phyloP scores from a whole-genome alignment of 2,888 invertebrate species.

The Nasonovia ribisnigri region DNA sequence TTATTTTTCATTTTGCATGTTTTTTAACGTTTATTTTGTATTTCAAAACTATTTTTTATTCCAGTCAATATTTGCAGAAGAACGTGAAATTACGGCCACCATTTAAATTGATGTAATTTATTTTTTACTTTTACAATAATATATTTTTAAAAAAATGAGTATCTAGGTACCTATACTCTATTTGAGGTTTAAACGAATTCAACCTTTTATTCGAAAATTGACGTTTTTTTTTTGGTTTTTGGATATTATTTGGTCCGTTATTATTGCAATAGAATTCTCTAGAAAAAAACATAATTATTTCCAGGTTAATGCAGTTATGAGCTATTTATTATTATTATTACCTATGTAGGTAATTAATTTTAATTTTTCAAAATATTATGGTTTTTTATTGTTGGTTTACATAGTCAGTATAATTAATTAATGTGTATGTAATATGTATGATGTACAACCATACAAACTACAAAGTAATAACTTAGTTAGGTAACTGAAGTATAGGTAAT shows the following conservation, averaged over 20 bases:
- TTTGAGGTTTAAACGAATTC: neutral
- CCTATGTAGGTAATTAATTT: neutral
- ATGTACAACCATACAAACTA: neutral
- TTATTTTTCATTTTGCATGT: neutral
- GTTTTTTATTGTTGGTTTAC: neutral
- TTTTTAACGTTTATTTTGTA: neutral
- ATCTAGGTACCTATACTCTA: neutral
- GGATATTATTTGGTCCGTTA: neutral
- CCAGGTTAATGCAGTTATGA: neutral
- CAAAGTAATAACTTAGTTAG: neutral
- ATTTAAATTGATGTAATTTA: neutral
- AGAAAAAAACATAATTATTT: neutral
- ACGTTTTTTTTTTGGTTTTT: neutral
- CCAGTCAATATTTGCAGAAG: neutral
- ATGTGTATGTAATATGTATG: neutral
- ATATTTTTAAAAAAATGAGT: too few relatives aligned
- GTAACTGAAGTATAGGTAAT: neutral
- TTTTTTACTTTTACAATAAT: neutral
- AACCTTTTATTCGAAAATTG: neutral
- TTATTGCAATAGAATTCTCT: neutral
- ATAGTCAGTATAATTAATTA: neutral
- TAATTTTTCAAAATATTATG: neutral
- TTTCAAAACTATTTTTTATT: neutral
- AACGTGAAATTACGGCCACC: neutral
- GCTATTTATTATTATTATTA: neutral